Percentiles rank a stretch among this genome's conserved stretches.
Conservation (phyloP, 2,888 invertebrate species). For the Prosopocoilus inquinatus region DNA sequence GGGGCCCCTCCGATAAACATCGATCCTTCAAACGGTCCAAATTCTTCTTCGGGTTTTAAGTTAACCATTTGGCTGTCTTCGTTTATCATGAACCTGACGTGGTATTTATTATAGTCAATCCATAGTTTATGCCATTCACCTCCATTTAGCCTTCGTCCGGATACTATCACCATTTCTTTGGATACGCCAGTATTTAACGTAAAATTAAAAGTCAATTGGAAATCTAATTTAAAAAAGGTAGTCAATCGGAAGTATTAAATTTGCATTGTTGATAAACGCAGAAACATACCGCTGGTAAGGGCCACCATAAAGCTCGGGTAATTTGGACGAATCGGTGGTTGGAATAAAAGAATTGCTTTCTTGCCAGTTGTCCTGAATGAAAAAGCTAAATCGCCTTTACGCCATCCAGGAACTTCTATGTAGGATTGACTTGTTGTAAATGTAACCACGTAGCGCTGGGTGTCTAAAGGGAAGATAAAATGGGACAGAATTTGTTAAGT, state of each 20-base stretch:
- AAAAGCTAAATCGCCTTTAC: conserved; percentile 88
- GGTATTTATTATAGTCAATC: conserved; percentile 93
- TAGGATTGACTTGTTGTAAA: conserved; percentile 91
- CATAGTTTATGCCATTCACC: conserved; percentile 96
- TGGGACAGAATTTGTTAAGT: background rate
- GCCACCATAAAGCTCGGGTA: conserved; percentile 93
- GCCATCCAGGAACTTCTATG: conserved; percentile 91
- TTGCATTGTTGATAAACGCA: background rate
- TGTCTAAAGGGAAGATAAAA: conserved; percentile 60
- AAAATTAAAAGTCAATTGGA: conserved; percentile 85
- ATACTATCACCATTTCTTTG: conserved; percentile 78
- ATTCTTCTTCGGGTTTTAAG: conserved; percentile 79
- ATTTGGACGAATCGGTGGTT: conserved; percentile 83
- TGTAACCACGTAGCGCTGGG: conserved; percentile 89
- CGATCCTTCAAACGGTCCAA: conserved; percentile 89
- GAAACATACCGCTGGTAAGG: conserved; percentile 68
- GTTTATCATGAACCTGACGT: conserved; percentile 90
- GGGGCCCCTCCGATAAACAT: conserved; percentile 94
- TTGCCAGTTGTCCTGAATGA: conserved; percentile 90
- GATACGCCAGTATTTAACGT: conserved; percentile 82
- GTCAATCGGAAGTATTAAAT: background rate
- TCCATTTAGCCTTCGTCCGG: conserved; percentile 78
- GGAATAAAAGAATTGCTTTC: conserved; percentile 85
- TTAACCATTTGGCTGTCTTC: conserved; percentile 87
- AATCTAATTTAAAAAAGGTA: conserved; percentile 56